phyloP scores from a whole-genome alignment of 2,797 vertebrate species.

The Mustela erminea region DNA sequence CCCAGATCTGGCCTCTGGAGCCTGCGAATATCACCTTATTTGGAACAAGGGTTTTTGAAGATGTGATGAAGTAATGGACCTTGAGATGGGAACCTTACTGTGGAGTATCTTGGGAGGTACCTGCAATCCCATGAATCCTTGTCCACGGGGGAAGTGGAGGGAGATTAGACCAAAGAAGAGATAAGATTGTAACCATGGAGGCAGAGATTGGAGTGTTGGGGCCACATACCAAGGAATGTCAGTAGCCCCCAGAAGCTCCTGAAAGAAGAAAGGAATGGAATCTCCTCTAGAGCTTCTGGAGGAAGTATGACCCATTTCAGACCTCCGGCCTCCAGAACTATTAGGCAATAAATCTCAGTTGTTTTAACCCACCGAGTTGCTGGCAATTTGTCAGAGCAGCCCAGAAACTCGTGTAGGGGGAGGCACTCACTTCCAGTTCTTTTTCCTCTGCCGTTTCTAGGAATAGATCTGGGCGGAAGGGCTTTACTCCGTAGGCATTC shows the following conservation, averaged over 20 bases:
- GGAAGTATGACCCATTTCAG: background rate
- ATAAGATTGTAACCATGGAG: background rate
- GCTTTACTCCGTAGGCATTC: slow-evolving; percentile 82
- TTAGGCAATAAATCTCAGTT: background rate
- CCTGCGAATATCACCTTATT: background rate
- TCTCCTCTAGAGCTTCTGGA: background rate
- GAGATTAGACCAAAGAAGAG: background rate
- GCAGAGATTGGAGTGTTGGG: background rate
- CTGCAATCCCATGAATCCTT: background rate
- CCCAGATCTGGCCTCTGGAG: background rate
- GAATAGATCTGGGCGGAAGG: slow-evolving; percentile 95
- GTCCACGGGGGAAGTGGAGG: background rate
- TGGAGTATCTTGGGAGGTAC: background rate
- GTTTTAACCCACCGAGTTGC: background rate
- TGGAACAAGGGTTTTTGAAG: background rate
- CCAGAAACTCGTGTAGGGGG: background rate
- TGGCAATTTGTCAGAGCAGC: background rate
- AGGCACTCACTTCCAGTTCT: slow-evolving; percentile 92
- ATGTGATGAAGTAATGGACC: background rate
- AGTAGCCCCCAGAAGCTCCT: background rate
- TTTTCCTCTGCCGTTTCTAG: slow-evolving; percentile 91
- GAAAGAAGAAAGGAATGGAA: background rate
- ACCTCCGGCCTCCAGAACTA: background rate
- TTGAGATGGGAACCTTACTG: background rate
- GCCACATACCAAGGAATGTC: background rate